phyloP scores from a whole-genome alignment of 1,140 invertebrate genomes.

The Brachionus calyciflorus region DNA sequence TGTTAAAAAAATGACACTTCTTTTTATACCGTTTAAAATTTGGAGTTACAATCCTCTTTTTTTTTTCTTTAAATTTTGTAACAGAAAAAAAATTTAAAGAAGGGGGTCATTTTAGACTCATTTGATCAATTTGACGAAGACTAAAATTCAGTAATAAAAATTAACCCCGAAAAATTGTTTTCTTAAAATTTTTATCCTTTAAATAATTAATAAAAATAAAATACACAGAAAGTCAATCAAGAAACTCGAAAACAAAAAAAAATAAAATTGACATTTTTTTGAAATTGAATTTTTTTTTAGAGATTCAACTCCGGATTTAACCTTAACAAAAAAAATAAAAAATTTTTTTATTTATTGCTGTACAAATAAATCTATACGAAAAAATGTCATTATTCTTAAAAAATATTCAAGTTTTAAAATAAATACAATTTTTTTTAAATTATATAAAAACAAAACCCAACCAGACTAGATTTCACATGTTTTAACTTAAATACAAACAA shows the following conservation, averaged over 20 bases:
- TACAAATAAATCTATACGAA: no score
- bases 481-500: conserved; percentile 35
- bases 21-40: no score
- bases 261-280: conserved; percentile 1
- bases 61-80: no score
- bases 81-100: no score
- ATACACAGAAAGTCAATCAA: no score
- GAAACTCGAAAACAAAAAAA: no score
- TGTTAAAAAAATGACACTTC: no score
- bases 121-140: not conserved
- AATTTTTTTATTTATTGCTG: conserved; percentile 27
- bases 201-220: no score
- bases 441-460: conserved; percentile 25
- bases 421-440: conserved; percentile 21
- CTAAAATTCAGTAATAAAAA: conserved; percentile 7
- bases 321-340: no score
- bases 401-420: no score
- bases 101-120: not conserved
- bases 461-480: conserved; percentile 31
- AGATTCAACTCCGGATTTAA: conserved; percentile 18
- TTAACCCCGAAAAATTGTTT: conserved; percentile 18
- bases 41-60: no score
- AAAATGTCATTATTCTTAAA: conserved; percentile 41
- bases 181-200: no score
- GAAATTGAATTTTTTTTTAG: not conserved